Evolutionary conservation across 1,140 invertebrate species (phyloP), one percentile per base, ranked within the genome.

Genomic region (Microplitis mediator): DNA sequence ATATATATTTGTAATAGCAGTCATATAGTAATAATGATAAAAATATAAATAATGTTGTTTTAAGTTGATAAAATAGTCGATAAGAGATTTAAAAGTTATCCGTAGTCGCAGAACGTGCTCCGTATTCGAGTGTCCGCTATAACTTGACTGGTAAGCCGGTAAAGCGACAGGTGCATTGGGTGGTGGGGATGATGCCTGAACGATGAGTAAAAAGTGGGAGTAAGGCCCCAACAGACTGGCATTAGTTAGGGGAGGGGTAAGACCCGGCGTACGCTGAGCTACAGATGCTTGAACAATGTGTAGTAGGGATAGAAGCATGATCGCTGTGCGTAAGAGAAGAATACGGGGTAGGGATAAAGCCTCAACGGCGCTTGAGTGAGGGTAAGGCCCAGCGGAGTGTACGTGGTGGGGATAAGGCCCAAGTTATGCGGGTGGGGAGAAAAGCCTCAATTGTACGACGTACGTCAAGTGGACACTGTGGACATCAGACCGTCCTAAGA

Each of bases 111-210:
- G 11, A 11, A 9, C 39, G 39, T 11, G 39, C 23, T 23, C 5
- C 39, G 39, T 31, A 16, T 16, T 58, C 14, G 3, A 80, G 34
- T 23, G 78, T 79, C 78, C 76, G 77, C 80, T 58, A 34, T 31
- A 23, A 58, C 56, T 58, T 58, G 31, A 68, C 67, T 69, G 32
- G 54, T 60, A 54, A 16, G 67, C 34, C 67, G 54, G 51, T 3
- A 31, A 75, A 73, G 76, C 84, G 83, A 85, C 85, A 86, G 84
- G 85, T 86, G 85, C 83, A 81, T 78, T 80, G 77, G 77, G 73
- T 61, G 81, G 80, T 79, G 83, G 82, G 84, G 82, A 82, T 79
- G 77, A 82, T 80, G 67, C 14, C 34, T 16, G 34, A 66, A 31
- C 51, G 16, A 39, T 14, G 64, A 66, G 52, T 31, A 32, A 23